Evolutionary conservation across 2,113 vertebrate species (phyloP).

Genomic region (Trichechus manatus): DNA sequence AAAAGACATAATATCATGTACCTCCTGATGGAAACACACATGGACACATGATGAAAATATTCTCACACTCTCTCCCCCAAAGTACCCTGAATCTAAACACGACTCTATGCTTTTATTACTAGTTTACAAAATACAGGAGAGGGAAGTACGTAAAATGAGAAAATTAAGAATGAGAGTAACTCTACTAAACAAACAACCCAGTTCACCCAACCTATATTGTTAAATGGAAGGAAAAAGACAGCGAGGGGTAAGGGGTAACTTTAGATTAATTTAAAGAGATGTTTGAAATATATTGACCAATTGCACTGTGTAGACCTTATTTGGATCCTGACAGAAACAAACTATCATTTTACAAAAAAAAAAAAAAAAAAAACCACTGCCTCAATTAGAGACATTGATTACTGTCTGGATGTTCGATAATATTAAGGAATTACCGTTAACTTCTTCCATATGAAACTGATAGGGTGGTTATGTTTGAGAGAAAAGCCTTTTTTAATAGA

Average conservation of each 20-base stretch:
- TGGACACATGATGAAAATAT: background rate
- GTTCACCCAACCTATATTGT: background rate
- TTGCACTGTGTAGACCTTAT: background rate
- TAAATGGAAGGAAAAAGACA: background rate
- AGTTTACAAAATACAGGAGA: background rate
- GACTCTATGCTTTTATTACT: background rate
- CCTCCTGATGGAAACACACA: background rate
- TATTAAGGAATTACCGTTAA: background rate
- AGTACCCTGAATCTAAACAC: background rate
- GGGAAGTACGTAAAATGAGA: background rate
- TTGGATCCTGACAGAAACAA: background rate
- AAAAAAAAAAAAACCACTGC: background rate
- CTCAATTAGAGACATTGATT: background rate
- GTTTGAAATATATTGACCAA: background rate
- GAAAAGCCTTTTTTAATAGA: background rate
- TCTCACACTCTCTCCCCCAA: background rate
- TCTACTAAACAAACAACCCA: background rate
- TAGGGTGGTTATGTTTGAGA: background rate
- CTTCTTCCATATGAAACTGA: background rate
- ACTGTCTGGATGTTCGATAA: background rate
- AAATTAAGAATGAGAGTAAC: constrained; percentile 39
- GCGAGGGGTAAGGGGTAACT: background rate
- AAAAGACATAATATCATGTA: background rate
- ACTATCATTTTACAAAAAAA: background rate
- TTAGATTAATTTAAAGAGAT: background rate